Conservation (phyloP, 2,797 vertebrate genomes). For the Helarctos malayanus region DNA sequence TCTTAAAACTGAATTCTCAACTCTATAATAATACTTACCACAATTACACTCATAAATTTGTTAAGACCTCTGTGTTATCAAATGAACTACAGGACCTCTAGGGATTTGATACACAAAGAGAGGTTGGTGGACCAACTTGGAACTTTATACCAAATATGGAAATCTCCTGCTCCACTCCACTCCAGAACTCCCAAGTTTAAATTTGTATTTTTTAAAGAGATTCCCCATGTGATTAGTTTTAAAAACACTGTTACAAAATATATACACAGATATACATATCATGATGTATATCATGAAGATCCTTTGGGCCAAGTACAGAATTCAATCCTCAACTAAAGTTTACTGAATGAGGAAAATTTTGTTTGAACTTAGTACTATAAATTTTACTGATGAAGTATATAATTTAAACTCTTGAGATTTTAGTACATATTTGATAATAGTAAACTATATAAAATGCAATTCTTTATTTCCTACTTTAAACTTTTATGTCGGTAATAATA, state of each 20-base stretch:
- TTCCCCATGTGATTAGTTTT: background rate
- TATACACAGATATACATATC: background rate
- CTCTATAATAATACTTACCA: background rate
- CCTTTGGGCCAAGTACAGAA: background rate
- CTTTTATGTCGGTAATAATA: background rate
- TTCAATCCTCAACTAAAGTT: background rate
- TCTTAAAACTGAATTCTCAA: background rate
- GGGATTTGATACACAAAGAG: background rate
- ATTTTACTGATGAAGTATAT: background rate
- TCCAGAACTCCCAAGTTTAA: background rate
- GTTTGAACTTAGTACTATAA: background rate
- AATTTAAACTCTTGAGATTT: background rate
- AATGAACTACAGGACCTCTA: background rate
- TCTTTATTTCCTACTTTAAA: background rate
- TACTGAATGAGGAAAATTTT: background rate
- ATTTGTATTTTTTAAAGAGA: background rate
- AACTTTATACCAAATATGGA: background rate
- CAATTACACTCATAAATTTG: background rate
- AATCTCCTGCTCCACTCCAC: background rate
- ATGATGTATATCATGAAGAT: background rate
- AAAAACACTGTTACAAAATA: background rate
- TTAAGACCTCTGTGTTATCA: background rate
- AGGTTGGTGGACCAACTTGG: accelerated
- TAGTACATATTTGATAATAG: background rate
- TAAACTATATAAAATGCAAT: background rate